Evolutionary conservation across 2,888 invertebrate species (phyloP).

Genomic region (Toxonevra muliebris): DNA sequence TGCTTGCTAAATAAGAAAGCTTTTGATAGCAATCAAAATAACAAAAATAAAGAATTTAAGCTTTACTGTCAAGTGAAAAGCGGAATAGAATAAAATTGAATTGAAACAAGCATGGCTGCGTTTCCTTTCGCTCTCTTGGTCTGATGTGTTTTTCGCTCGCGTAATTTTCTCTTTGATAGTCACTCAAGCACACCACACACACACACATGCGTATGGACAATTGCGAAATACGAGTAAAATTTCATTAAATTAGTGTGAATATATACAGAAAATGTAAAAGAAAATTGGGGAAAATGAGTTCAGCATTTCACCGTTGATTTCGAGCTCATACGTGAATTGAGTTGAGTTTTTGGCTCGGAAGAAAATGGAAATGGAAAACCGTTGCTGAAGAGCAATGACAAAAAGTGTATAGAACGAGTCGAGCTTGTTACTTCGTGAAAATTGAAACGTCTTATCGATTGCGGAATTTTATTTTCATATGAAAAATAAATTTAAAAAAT

Average conservation of each 20-base stretch:
- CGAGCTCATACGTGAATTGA: no score
- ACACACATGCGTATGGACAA: background rate
- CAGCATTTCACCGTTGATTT: background rate
- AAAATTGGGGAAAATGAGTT: background rate
- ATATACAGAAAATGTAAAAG: background rate
- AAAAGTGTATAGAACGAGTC: conserved; percentile 5
- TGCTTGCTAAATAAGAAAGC: background rate
- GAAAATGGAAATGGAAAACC: conserved; percentile 24
- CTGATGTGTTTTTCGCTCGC: background rate
- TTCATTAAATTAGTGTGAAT: background rate
- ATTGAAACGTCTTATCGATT: conserved; percentile 40
- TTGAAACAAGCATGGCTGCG: conserved; percentile 4
- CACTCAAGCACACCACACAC: background rate
- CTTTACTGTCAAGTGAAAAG: conserved; percentile 16
- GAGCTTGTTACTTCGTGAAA: conserved; percentile 48
- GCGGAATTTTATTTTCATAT: conserved; percentile 13
- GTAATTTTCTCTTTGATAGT: background rate
- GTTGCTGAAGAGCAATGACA: background rate
- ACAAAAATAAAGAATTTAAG: conserved; percentile 1
- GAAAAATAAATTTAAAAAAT: background rate
- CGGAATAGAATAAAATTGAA: background rate
- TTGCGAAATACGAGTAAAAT: no score
- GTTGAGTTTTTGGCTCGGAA: no score
- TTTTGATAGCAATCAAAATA: conserved; percentile 3
- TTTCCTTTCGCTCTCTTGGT: conserved; percentile 9